phyloP scores from a whole-genome alignment of 2,113 vertebrate genomes.

The Callorhinus ursinus region DNA sequence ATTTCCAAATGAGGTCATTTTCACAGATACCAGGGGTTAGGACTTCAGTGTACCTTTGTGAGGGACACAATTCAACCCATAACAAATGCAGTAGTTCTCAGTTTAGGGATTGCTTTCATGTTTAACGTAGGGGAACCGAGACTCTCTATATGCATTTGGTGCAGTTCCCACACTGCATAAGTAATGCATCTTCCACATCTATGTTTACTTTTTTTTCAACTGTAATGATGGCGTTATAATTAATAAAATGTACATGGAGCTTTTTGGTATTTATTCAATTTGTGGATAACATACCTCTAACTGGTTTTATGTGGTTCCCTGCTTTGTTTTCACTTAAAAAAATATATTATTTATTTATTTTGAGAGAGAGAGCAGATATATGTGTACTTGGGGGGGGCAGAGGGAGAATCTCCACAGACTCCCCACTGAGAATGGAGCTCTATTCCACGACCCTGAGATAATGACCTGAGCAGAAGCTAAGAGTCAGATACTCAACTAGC shows the following conservation, averaged over 20 bases:
- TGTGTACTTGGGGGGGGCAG: no score
- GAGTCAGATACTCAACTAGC: no score
- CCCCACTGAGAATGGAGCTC: no score
- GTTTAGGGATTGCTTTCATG: neutral
- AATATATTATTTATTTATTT: no score
- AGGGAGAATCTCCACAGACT: no score
- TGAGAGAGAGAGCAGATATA: no score
- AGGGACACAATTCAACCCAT: neutral
- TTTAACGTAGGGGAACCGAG: neutral
- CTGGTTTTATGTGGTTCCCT: neutral
- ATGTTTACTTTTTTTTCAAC: neutral
- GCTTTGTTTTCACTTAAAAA: neutral
- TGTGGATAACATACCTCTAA: neutral
- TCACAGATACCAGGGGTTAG: neutral
- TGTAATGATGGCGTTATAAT: neutral
- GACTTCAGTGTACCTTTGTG: neutral
- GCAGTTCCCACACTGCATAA: neutral
- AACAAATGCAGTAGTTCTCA: neutral
- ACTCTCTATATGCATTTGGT: neutral
- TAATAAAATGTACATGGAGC: constrained; percentile 22
- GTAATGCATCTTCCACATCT: neutral
- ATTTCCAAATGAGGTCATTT: neutral
- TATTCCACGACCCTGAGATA: no score
- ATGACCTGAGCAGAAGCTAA: no score
- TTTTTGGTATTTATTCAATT: neutral